Evolutionary conservation across 2,888 invertebrate species (phyloP).

Genomic region (Aleiodes leptofemur): DNA sequence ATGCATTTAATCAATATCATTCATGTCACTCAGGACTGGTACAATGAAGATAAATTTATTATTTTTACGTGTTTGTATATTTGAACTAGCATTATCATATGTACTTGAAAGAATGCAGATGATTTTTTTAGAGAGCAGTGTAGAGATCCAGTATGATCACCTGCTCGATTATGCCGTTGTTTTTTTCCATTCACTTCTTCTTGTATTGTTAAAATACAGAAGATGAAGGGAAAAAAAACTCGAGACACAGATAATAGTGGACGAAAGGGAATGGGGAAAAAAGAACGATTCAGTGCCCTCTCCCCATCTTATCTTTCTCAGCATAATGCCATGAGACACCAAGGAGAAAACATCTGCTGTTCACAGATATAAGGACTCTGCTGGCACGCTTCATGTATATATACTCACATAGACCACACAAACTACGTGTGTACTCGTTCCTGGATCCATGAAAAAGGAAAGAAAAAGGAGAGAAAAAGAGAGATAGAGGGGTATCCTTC

Average conservation of each 20-base stretch:
- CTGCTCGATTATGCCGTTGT: slow-evolving; percentile 49
- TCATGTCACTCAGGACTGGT: background rate
- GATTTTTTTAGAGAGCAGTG: background rate
- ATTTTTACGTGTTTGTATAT: background rate
- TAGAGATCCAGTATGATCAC: slow-evolving; percentile 39
- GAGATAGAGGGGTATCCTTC: slow-evolving; percentile 8
- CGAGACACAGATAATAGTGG: slow-evolving; percentile 51
- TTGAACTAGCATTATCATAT: background rate
- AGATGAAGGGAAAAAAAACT: slow-evolving; percentile 14
- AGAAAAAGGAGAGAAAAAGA: background rate
- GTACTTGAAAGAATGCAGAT: background rate
- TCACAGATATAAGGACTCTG: slow-evolving; percentile 49
- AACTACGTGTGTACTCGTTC: slow-evolving; percentile 6
- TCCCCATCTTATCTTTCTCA: slow-evolving; percentile 12
- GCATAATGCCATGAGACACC: slow-evolving; percentile 30
- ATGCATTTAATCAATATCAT: slow-evolving; percentile 23
- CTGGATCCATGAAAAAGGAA: background rate
- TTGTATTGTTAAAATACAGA: slow-evolving; percentile 32
- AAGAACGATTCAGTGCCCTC: slow-evolving; percentile 35
- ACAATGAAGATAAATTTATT: slow-evolving; percentile 8
- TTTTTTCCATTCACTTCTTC: slow-evolving; percentile 41
- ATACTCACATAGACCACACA: slow-evolving; percentile 25
- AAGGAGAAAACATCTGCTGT: slow-evolving; percentile 51
- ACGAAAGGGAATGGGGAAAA: slow-evolving; percentile 25
- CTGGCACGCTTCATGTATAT: slow-evolving; percentile 51